Evolutionary conservation across 2,113 vertebrate genomes (phyloP).

Genomic region (Myrmecophaga tridactyla): DNA sequence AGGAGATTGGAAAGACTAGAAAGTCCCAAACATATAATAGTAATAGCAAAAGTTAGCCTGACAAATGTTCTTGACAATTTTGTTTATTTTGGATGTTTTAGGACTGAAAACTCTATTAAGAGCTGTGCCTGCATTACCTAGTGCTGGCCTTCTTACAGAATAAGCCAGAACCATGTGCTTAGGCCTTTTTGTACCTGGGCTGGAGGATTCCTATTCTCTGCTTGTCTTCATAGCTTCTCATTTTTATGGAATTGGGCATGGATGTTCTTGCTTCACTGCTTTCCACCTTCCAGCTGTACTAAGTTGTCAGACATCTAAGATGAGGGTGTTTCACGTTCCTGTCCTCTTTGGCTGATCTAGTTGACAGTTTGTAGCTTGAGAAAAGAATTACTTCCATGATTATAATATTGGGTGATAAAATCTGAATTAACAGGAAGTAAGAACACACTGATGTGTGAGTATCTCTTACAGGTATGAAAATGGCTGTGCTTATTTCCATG

Average conservation of each 20-base stretch:
- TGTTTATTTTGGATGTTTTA: neutral
- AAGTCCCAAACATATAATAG: neutral
- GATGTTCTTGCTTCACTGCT: neutral
- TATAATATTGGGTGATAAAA: neutral
- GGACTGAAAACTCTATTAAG: neutral
- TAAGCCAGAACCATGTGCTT: neutral
- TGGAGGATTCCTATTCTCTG: neutral
- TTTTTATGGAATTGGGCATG: neutral
- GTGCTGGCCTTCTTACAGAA: neutral
- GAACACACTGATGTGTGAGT: neutral
- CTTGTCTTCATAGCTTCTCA: neutral
- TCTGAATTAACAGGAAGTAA: neutral
- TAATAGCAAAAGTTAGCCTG: neutral
- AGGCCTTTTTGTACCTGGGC: neutral
- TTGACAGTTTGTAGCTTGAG: neutral
- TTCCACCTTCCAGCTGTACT: neutral
- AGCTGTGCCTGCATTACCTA: neutral
- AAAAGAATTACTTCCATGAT: neutral
- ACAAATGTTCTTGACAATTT: neutral
- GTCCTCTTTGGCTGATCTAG: neutral
- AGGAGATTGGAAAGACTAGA: neutral
- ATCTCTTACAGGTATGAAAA: slow-evolving; percentile 92
- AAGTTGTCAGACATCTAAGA: neutral
- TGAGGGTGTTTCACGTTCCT: neutral
- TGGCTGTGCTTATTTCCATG: slow-evolving; percentile 96